Percentiles rank a stretch among this genome's conserved stretches.
Evolutionary conservation across 2,113 vertebrate genomes (phyloP).

Genomic region (Agapornis roseicollis): DNA sequence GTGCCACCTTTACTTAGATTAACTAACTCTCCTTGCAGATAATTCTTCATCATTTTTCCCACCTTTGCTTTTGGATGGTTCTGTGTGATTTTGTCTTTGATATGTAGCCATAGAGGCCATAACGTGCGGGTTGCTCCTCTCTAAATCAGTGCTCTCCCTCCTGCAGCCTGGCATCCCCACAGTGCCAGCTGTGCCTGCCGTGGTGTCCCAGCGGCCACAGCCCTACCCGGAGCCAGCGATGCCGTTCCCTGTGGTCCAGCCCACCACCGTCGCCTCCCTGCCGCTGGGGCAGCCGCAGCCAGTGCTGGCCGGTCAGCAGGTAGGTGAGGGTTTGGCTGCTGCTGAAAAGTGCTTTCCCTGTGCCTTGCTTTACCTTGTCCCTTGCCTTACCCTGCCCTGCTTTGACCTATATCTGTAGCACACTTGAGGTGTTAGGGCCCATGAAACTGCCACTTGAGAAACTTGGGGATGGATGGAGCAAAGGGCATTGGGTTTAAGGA

Average conservation of each 20-base stretch:
- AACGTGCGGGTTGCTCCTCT: rapidly evolving
- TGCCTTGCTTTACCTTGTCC: rapidly evolving
- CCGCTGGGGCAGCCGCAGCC: slow-evolving; percentile 60
- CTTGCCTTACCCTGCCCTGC: neutral
- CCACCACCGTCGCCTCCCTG: slow-evolving; percentile 53
- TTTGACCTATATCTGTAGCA: neutral
- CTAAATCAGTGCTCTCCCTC: neutral
- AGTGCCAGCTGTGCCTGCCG: neutral
- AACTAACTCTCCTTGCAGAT: neutral
- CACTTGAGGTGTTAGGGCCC: neutral
- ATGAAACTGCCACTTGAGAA: neutral
- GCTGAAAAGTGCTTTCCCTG: rapidly evolving
- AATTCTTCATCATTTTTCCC: rapidly evolving
- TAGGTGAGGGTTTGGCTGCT: slow-evolving; percentile 75
- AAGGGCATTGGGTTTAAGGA: neutral
- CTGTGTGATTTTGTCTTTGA: rapidly evolving
- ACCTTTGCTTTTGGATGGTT: neutral
- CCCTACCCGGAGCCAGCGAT: slow-evolving; percentile 74
- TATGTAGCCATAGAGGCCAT: neutral
- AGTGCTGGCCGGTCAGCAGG: slow-evolving; percentile 75
- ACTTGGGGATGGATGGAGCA: neutral
- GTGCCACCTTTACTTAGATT: neutral
- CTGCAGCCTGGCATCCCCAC: slow-evolving; percentile 59
- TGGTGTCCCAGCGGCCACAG: slow-evolving; percentile 54
- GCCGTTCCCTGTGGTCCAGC: slow-evolving; percentile 61